A percentile compares a stretch with the other conserved stretches of the same genome.
Evolutionary conservation across 2,113 vertebrate genomes (phyloP).

Genomic region (Sciurus niger): DNA sequence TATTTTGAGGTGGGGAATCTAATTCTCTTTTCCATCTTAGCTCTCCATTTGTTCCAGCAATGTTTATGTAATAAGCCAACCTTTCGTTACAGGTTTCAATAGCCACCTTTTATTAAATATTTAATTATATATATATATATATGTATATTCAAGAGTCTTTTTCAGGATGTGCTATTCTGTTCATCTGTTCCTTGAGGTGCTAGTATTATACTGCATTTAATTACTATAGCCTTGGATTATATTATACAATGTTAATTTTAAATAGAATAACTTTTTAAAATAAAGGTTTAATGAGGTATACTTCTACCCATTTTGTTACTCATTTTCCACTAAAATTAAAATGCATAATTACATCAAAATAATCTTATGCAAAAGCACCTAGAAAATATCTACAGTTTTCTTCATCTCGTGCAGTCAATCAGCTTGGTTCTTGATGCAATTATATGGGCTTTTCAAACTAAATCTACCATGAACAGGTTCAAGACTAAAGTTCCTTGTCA

Average conservation of each 20-base stretch:
- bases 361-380: not conserved
- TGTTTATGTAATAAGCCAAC: no score
- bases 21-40: no score
- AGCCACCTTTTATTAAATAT: not conserved
- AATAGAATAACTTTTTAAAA: not conserved
- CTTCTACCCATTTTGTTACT: not conserved
- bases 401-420: not conserved
- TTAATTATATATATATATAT: not conserved
- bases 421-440: not conserved
- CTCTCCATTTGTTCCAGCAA: no score
- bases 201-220: not conserved
- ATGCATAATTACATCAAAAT: constrained; percentile 3
- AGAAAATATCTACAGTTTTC: not conserved
- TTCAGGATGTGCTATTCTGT: not conserved
- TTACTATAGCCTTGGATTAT: not conserved
- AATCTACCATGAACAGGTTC: not conserved
- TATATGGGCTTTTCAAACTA: not conserved
- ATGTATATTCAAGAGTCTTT: not conserved
- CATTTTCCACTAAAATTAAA: not conserved
- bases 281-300: not conserved
- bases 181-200: not conserved
- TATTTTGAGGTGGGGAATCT: no score
- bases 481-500: not conserved
- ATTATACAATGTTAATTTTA: not conserved
- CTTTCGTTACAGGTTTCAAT: not conserved